Evolutionary conservation across 2,113 vertebrate genomes (phyloP), one percentile per base, ranked within the genome.

Genomic region (Datnioides undecimradiatus): DNA sequence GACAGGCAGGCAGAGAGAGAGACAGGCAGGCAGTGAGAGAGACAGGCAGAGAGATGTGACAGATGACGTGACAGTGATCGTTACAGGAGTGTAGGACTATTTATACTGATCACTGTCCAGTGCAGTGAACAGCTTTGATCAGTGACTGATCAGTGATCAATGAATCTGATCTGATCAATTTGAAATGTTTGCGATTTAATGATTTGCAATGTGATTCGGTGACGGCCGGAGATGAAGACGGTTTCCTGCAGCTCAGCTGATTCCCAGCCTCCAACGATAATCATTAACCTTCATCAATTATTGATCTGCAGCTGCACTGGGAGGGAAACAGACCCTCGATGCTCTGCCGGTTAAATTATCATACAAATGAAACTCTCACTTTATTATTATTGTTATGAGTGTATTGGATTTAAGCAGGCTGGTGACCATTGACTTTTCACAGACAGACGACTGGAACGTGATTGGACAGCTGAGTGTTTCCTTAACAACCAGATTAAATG

Each of bases 251-350:
- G 27, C 31, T 76, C 66, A 31, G 49, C n/a, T n/a, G n/a, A 27
- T 54, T 54, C 36, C 31, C 36, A 29, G 67, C 33, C 8, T 49
- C 7, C 38, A 57, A 21, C 55, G 36, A 34, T 27, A 36, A 64
- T 52, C 52, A 63, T 72, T 68, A 46, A 49, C 68, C 62, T 62
- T 79, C 6, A 69, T 78, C 31, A 78, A 54, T 78, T 67, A 83
- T 78, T 67, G 74, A 78, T 63, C 48, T 27, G 57, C 45, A 52
- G 36, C 46, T 23, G 27, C 38, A 34, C 16, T 25, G 46, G 21
- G 29, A 38, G 1, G 6, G 12, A 40, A 29, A 8, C n/a, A n/a
- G n/a, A n/a, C n/a, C n/a, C n/a, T n/a, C n/a, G n/a, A n/a, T 55
- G 25, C 29, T 58, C 57, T 23, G 4, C n/a, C 9, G 13, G 19